Evolutionary conservation across 1,140 invertebrate species (phyloP), one percentile per base, ranked within the genome.

Genomic region (Mercenaria mercenaria): DNA sequence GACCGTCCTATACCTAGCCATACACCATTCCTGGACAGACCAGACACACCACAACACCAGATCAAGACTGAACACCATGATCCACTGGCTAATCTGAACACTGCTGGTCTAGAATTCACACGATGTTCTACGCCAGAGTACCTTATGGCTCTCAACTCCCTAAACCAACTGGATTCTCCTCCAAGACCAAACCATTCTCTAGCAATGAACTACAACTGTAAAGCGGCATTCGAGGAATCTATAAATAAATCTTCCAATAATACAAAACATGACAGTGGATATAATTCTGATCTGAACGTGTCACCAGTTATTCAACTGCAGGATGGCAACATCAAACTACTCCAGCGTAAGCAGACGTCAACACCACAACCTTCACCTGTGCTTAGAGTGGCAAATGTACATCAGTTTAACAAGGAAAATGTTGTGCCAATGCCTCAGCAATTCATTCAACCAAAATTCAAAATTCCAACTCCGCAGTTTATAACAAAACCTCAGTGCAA

Each of bases 61-160:
- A 34, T 41, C 2, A n/a, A n/a, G n/a, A 15, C 20, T 39, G 72
- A 82, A 10, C 77, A 81, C 20, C 13, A 8, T 32, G 87, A 91
- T 67, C 67, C 83, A 23, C 56, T 64, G 47, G 50, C 76, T 37
- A 84, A 61, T 43, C 56, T 50, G 41, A 89, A 67, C 43, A 64
- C 37, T 64, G 26, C 64, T 72, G 76, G 50, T 39, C 61, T 67
- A 39, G 91, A 91, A 18, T 41, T 91, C 47, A 76, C 82, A 0
- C 87, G 92, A n/a, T 93, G 92, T 47, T 93, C 92, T 6, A 93
- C 92, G n/a, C 92, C 92, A 43, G 92, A 93, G 18, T 84, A 91
- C 32, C 81, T 93, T 3, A 81, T 87, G 32, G 86, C 90, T 1
- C 85, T 93, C 0, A 90, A 91, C 26, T 85, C 90, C 26, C 64